Percentiles rank a stretch among this genome's conserved stretches.
phyloP scores from a whole-genome alignment of 2,888 invertebrate genomes.

The Heteromurus nitidus region DNA sequence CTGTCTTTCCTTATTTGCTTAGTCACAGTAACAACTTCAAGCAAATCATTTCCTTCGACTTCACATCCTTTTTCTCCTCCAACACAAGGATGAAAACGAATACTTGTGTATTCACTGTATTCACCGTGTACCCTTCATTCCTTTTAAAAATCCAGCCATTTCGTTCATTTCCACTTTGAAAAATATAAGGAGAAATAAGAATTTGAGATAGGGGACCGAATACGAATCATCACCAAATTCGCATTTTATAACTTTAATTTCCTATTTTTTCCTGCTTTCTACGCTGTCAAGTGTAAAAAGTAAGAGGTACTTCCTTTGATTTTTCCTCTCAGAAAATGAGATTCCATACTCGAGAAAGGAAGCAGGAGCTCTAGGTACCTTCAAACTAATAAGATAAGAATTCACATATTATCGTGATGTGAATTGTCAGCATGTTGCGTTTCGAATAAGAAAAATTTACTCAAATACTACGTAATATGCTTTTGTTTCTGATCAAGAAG shows the following conservation, averaged over 20 bases:
- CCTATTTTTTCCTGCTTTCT: conserved; percentile 50
- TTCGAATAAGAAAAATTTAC: too few species aligned
- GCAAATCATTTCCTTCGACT: conserved; percentile 43
- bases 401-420: too few species aligned
- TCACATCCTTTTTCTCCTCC: neutral
- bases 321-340: neutral
- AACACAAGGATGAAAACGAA: neutral
- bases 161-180: neutral
- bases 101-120: too few species aligned
- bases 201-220: conserved; percentile 12
- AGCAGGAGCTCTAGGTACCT: too few species aligned
- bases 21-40: conserved; percentile 35
- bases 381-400: too few species aligned
- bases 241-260: conserved; percentile 36
- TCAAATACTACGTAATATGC: too few species aligned
- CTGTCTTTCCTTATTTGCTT: conserved; percentile 49
- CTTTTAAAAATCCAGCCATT: neutral
- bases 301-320: conserved; percentile 2
- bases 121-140: too few species aligned
- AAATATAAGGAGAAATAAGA: conserved; percentile 14
- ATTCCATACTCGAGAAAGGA: conserved; percentile 10
- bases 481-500: too few species aligned
- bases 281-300: conserved; percentile 30
- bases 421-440: too few species aligned
- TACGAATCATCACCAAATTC: conserved; percentile 13